Percentiles rank a stretch among this genome's conserved stretches.
phyloP scores from a whole-genome alignment of 2,888 invertebrate species.

The Agriotes lineatus region DNA sequence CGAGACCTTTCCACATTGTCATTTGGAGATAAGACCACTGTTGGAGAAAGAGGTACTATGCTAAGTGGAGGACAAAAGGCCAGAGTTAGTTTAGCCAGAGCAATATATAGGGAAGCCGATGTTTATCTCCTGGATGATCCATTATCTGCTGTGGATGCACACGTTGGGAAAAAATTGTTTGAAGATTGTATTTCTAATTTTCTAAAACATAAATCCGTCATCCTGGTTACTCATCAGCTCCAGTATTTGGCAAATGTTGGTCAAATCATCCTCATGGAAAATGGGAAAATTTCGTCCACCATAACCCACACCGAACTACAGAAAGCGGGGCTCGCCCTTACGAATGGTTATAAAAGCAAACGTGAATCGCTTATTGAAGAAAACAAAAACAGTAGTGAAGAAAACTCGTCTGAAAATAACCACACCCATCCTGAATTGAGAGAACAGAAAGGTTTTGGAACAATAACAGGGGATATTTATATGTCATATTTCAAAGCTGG shows the following conservation, averaged over 20 bases:
- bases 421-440: constrained; percentile 60
- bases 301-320: constrained; percentile 78
- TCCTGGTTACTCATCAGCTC: constrained; percentile 80
- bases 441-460: constrained; percentile 75
- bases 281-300: constrained; percentile 69
- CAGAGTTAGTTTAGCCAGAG: constrained; percentile 85
- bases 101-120: constrained; percentile 84
- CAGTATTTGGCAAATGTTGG: constrained; percentile 71
- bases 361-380: constrained; percentile 53
- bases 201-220: constrained; percentile 74
- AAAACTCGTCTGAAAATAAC: neutral
- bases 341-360: constrained; percentile 59
- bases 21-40: constrained; percentile 86
- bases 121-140: constrained; percentile 91
- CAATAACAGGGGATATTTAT: constrained; percentile 69
- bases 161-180: constrained; percentile 87
- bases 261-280: constrained; percentile 70
- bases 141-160: constrained; percentile 89
- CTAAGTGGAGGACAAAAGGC: constrained; percentile 86
- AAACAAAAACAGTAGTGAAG: no score
- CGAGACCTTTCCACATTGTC: constrained; percentile 82
- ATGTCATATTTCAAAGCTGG: constrained; percentile 78
- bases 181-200: constrained; percentile 78
- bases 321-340: constrained; percentile 79
- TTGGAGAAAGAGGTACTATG: constrained; percentile 81